Evolutionary conservation across 2,888 invertebrate genomes (phyloP).

Genomic region (Cosmia trapezina): DNA sequence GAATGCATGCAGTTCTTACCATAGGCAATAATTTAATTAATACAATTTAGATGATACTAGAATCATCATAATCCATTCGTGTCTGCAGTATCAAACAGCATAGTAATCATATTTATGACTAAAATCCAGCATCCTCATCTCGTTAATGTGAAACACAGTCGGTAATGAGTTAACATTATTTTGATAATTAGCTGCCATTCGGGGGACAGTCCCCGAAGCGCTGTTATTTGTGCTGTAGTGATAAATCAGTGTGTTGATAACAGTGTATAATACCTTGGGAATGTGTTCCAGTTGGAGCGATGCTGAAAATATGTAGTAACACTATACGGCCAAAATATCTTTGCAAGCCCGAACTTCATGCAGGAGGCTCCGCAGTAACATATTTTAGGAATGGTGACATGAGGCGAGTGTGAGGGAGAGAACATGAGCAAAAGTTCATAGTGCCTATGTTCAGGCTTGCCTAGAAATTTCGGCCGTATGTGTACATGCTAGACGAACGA

Average conservation of each 20-base stretch:
- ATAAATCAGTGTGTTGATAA: constrained; percentile 44
- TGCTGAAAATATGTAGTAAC: not conserved
- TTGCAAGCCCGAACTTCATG: no score
- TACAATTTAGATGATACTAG: not conserved
- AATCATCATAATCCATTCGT: not conserved
- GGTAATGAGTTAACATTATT: constrained; percentile 48
- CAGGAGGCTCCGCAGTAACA: no score
- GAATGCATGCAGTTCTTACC: no score
- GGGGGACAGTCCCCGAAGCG: constrained; percentile 28
- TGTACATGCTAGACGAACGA: not conserved
- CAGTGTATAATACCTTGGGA: constrained; percentile 5
- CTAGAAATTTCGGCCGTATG: no score
- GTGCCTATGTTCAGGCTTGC: no score
- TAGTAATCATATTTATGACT: constrained; percentile 14
- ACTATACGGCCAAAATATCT: no score
- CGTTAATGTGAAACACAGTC: constrained; percentile 15
- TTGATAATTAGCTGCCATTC: constrained; percentile 51
- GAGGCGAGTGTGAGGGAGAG: no score
- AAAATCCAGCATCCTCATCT: constrained; percentile 15
- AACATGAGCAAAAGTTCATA: no score
- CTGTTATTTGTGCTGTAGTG: constrained; percentile 31
- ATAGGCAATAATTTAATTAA: no score
- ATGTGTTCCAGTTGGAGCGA: not conserved
- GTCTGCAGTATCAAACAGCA: not conserved
- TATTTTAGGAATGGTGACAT: no score